A percentile compares a stretch with the other conserved stretches of the same genome.
phyloP scores from a whole-genome alignment of 2,888 invertebrate species.

The Megalurothrips usitatus region DNA sequence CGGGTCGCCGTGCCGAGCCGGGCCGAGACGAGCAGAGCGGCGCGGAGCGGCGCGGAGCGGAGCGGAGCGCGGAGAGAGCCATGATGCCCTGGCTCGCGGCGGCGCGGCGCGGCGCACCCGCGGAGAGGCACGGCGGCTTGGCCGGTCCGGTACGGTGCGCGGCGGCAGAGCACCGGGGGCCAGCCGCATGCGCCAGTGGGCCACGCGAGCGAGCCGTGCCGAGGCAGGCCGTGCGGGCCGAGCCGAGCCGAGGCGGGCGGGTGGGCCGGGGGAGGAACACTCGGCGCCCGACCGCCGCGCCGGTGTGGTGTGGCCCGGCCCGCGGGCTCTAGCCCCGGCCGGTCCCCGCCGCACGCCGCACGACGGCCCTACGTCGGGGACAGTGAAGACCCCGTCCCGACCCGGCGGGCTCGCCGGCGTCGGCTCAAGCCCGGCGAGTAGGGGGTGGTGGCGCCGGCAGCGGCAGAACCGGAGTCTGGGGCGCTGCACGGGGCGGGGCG shows the following conservation, averaged over 20 bases:
- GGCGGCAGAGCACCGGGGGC: conserved; percentile 33
- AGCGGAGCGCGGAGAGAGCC: conserved; percentile 44
- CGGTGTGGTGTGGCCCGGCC: conserved; percentile 11
- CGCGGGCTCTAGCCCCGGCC: conserved; percentile 11
- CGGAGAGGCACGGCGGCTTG: conserved; percentile 33
- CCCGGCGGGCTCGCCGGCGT: not conserved
- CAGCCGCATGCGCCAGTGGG: conserved; percentile 30
- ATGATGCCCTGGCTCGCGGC: conserved; percentile 39
- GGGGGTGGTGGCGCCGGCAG: conserved; percentile 32
- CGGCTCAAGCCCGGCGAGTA: conserved; percentile 35
- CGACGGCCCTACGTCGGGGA: not conserved
- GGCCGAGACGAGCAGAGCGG: conserved; percentile 31
- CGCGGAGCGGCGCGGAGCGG: conserved; percentile 36
- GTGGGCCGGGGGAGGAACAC: conserved; percentile 31
- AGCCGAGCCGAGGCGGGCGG: conserved; percentile 29
- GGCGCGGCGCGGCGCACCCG: conserved; percentile 43
- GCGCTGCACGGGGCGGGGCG: too few species aligned
- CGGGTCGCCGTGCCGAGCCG: conserved; percentile 18
- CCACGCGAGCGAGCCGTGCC: not conserved
- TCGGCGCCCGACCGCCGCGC: conserved; percentile 28
- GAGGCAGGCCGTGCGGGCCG: not conserved
- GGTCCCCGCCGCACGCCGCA: conserved; percentile 27
- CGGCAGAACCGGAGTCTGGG: too few species aligned
- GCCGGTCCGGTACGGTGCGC: conserved; percentile 29
- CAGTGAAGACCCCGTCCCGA: too few species aligned